Evolutionary conservation across 2,888 invertebrate species (phyloP).

Genomic region (Tiphia femorata): DNA sequence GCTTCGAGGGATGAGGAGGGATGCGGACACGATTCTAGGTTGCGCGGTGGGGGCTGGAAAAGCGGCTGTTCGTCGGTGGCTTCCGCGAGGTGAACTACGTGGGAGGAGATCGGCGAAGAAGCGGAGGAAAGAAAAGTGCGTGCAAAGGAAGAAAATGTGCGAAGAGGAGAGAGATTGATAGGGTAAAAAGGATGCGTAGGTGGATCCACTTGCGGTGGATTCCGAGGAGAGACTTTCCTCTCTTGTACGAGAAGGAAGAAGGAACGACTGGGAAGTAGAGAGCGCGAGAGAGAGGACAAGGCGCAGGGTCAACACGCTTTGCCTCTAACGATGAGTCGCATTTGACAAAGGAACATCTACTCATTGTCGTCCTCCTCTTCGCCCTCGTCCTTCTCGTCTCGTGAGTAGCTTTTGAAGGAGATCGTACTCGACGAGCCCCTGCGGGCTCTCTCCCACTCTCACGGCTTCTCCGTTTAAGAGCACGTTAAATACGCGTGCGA

Average conservation of each 20-base stretch:
- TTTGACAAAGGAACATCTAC: constrained; percentile 16
- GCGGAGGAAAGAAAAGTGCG: neutral
- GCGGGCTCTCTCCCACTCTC: neutral
- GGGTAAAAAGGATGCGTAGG: no score
- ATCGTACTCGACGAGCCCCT: constrained; percentile 11
- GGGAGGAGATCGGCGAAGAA: constrained; percentile 3
- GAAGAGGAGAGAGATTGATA: neutral
- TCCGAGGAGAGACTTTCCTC: no score
- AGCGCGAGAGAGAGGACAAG: constrained; percentile 4
- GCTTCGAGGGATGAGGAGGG: constrained; percentile 43
- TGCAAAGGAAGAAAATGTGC: neutral
- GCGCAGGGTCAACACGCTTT: constrained; percentile 24
- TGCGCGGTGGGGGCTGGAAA: constrained; percentile 43
- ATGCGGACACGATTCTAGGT: constrained; percentile 23
- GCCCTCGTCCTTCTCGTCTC: neutral
- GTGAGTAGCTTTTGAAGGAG: constrained; percentile 3
- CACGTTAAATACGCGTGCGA: no score
- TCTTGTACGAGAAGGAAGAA: neutral
- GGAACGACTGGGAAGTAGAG: neutral
- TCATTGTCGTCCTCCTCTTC: neutral
- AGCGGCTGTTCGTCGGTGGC: constrained; percentile 24
- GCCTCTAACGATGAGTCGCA: constrained; percentile 17
- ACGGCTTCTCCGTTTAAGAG: neutral
- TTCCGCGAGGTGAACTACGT: constrained; percentile 30
- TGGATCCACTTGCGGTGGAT: no score